Percentiles rank a stretch among this genome's conserved stretches.
Conservation (phyloP, 2,113 vertebrate genomes). For the Argyrosomus japonicus region DNA sequence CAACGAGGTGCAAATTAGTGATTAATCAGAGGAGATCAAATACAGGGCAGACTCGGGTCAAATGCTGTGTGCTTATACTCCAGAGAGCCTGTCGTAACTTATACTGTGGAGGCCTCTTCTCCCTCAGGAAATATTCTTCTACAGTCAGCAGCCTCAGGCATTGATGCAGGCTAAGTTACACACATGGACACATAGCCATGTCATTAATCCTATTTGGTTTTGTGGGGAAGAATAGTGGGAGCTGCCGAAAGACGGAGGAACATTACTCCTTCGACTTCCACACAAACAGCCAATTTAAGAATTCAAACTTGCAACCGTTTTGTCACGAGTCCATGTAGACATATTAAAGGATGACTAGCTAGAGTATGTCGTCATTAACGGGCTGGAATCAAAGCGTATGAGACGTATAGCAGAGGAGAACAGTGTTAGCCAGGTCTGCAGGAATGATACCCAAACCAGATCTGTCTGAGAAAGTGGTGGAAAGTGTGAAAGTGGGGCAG, state of each 20-base stretch:
- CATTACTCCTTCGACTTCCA: background rate
- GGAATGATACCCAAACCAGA: conserved; percentile 1
- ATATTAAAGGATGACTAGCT: background rate
- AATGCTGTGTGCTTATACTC: background rate
- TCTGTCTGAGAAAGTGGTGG: conserved; percentile 31
- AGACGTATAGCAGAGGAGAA: background rate
- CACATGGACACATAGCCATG: background rate
- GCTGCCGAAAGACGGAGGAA: background rate
- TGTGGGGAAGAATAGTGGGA: background rate
- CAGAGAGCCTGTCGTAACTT: background rate
- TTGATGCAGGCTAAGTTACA: conserved; percentile 13
- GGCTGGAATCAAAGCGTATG: background rate
- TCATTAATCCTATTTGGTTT: conserved; percentile 1
- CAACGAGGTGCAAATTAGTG: background rate
- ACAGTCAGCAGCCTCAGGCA: background rate
- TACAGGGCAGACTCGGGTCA: background rate
- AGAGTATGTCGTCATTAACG: background rate
- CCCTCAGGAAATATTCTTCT: background rate
- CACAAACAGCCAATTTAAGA: conserved; percentile 3
- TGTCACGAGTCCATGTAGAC: background rate
- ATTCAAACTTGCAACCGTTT: conserved; percentile 6
- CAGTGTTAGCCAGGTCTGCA: background rate
- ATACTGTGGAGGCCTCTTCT: conserved; percentile 7
- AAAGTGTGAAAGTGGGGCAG: conserved; percentile 73
- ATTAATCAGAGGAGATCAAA: background rate